phyloP scores from a whole-genome alignment of 2,888 invertebrate genomes.

The Drosophila rubida region DNA sequence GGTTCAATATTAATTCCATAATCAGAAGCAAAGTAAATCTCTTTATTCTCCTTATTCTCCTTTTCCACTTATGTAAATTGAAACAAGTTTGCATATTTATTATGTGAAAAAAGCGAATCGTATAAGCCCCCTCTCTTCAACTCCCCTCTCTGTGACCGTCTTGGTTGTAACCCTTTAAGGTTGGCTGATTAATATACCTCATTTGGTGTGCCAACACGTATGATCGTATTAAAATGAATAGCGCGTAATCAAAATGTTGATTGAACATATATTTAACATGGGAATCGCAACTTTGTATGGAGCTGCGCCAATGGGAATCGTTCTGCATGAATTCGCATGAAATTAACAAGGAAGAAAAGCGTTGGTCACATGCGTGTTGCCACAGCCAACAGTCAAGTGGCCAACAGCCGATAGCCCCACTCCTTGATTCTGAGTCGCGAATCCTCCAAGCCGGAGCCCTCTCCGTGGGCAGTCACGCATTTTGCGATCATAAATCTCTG shows the following conservation, averaged over 20 bases:
- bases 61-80: background rate
- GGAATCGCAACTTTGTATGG: conserved; percentile 43
- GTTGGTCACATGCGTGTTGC: conserved; percentile 48
- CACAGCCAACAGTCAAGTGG: background rate
- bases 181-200: conserved; percentile 41
- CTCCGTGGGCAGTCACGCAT: conserved; percentile 74
- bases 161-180: conserved; percentile 1
- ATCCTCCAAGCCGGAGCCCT: conserved; percentile 28
- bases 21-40: too few relatives aligned
- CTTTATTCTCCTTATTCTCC: background rate
- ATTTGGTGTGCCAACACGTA: conserved; percentile 55
- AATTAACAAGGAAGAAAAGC: conserved; percentile 72
- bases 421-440: background rate
- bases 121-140: background rate
- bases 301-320: conserved; percentile 21
- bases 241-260: conserved; percentile 73
- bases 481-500: conserved; percentile 70
- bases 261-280: conserved; percentile 73
- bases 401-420: background rate
- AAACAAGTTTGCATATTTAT: background rate
- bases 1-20: too few relatives aligned
- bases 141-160: background rate
- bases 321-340: conserved; percentile 47
- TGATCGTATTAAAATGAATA: conserved; percentile 64
- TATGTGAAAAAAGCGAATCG: background rate